Evolutionary conservation across 1,140 invertebrate species (phyloP).

Genomic region (Drosophila novamexicana): DNA sequence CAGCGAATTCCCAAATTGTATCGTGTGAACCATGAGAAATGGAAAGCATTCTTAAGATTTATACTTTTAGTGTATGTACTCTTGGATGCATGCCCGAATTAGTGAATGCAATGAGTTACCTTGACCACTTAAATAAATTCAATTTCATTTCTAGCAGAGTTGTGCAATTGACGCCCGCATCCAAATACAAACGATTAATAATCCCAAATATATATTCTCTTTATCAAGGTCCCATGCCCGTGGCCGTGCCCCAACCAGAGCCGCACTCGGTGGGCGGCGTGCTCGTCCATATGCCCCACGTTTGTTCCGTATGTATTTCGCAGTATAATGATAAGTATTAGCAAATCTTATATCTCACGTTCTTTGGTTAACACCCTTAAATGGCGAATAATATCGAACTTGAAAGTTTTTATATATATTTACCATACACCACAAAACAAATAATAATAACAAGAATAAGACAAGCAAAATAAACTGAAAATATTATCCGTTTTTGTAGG

Average conservation of each 20-base stretch:
- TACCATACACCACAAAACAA: slow-evolving; percentile 35
- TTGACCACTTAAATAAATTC: slow-evolving; percentile 66
- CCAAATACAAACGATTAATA: slow-evolving; percentile 31
- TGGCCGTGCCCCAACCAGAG: slow-evolving; percentile 86
- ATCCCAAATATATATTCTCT: slow-evolving; percentile 53
- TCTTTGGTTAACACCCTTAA: slow-evolving; percentile 66
- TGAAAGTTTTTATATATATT: slow-evolving; percentile 40
- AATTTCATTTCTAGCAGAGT: slow-evolving; percentile 68
- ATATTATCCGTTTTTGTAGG: slow-evolving; percentile 73
- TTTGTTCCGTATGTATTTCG: slow-evolving; percentile 87
- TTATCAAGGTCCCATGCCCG: slow-evolving; percentile 82
- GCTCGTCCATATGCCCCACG: slow-evolving; percentile 95
- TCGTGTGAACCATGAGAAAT: slow-evolving; percentile 13
- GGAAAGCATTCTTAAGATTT: slow-evolving; percentile 50
- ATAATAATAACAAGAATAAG: slow-evolving; percentile 21
- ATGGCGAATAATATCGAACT: slow-evolving; percentile 53
- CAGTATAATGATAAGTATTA: slow-evolving; percentile 30
- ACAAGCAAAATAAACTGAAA: slow-evolving; percentile 20
- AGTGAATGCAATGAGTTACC: slow-evolving; percentile 74
- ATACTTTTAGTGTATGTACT: slow-evolving; percentile 59
- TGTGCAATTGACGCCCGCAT: slow-evolving; percentile 33
- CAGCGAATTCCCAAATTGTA: slow-evolving; percentile 36
- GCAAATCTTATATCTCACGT: slow-evolving; percentile 47
- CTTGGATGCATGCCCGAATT: slow-evolving; percentile 69
- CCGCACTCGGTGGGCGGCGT: slow-evolving; percentile 92